Percentiles rank a stretch among this genome's conserved stretches.
Conservation (phyloP, 2,113 vertebrate species). For the Zeus faber region DNA sequence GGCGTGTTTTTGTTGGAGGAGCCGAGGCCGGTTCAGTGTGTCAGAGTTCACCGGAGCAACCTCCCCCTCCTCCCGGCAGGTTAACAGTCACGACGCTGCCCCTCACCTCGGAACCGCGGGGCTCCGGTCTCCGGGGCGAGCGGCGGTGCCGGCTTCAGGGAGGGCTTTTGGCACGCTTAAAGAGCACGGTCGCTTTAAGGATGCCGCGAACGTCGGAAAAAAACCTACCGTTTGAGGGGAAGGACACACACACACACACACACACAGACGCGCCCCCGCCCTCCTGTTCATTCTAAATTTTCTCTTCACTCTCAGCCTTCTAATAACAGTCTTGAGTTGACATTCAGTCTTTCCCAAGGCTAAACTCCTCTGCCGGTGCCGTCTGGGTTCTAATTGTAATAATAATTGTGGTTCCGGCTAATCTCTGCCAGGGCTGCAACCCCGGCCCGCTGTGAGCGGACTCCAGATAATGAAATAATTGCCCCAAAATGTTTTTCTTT, state of each 20-base stretch:
- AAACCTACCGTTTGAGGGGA: too few relatives aligned
- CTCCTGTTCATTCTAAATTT: slow-evolving; percentile 30
- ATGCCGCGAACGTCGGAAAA: too few relatives aligned
- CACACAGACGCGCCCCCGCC: slow-evolving; percentile 3
- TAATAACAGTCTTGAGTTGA: slow-evolving; percentile 57
- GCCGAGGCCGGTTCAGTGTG: neutral
- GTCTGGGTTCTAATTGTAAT: slow-evolving; percentile 63
- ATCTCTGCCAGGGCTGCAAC: slow-evolving; percentile 47
- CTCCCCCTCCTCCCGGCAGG: neutral
- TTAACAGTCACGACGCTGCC: neutral
- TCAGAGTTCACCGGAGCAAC: slow-evolving; percentile 10
- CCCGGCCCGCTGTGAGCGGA: slow-evolving; percentile 37
- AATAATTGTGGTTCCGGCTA: slow-evolving; percentile 66
- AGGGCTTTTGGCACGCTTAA: too few relatives aligned
- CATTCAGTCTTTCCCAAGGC: slow-evolving; percentile 47
- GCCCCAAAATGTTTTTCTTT: slow-evolving; percentile 38
- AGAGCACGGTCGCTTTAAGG: too few relatives aligned
- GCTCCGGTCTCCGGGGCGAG: too few relatives aligned
- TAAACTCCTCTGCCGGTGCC: slow-evolving; percentile 35
- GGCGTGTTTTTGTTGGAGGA: neutral
- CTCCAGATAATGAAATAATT: slow-evolving; percentile 71
- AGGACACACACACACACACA: neutral
- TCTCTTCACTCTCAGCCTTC: slow-evolving; percentile 41
- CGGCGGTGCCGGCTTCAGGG: too few relatives aligned
- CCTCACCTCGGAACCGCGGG: too few relatives aligned